Base-by-base conservation (phyloP, 1,140 invertebrate genomes). In the Drosophila teissieri region DNA sequence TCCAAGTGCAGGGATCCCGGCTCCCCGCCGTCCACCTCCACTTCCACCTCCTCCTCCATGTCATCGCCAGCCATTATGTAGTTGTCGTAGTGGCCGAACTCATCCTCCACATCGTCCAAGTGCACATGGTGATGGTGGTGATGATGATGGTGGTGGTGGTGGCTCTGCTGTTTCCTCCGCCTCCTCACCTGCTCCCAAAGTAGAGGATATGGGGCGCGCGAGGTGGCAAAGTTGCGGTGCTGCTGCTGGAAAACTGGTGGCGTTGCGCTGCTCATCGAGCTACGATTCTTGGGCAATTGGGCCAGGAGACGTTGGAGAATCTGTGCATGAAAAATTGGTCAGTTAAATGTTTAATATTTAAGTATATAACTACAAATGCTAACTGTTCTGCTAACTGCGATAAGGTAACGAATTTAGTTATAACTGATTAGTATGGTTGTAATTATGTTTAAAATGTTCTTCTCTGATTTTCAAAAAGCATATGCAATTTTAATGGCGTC, bases 221-320 rank as follows among this genome's bases (percentile, higher is more conserved):
- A 65, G 12, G 67, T 52, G 46, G 46, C 55, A 24, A 78, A 82
- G 39, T 54, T 80, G 58, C 83, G 83, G 15, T 74, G 76, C 46
- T 70, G 73, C 61, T 72, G 83, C 60, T 69, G 55, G 15, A 62
- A 57, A 40, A 65, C 55, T 7, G 60, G 52, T 39, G 68, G 64
- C 37, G 70, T 39, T 54, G 69, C 53, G 27, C 61, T 17, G 7
- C 67, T 56, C 10, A 74, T 40, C 15, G 65, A 53, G n/a, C 56
- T 52, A 42, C 80, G 82, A 48, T 57, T 84, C 44, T 91, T 91
- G 39, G 88, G 91, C 57, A 80, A 68, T 85, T 91, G 85, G 56
- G 90, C 90, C 73, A 92, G 53, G 46, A 92, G 80, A 72, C 89
- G 85, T 80, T 92, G 86, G 51, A 92, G 82, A 54, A 91, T 90